Conservation (phyloP, 2,888 invertebrate genomes). For the Carterocephalus palaemon region DNA sequence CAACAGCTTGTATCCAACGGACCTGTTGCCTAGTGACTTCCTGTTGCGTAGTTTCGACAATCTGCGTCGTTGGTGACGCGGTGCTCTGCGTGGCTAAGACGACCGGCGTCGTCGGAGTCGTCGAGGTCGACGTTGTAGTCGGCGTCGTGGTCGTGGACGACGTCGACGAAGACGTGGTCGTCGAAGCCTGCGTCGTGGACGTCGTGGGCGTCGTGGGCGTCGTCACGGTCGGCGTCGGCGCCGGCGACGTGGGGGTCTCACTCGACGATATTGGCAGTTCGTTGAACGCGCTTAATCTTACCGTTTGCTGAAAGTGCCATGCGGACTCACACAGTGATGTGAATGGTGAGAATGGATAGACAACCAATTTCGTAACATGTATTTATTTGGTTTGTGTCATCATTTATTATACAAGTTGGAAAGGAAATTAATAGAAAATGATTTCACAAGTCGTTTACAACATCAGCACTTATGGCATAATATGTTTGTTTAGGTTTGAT, state of each 20-base stretch:
- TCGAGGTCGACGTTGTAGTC: conserved; percentile 33
- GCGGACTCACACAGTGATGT: conserved; percentile 74
- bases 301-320: conserved; percentile 78
- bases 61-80: conserved; percentile 48
- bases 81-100: conserved; percentile 42
- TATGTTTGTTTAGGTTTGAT: too few species aligned
- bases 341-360: conserved; percentile 51
- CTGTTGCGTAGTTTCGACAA: conserved; percentile 54
- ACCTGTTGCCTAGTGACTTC: conserved; percentile 54
- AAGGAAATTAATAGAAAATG: too few species aligned
- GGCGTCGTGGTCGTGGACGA: conserved; percentile 34
- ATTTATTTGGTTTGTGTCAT: too few species aligned
- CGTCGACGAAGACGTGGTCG: conserved; percentile 41
- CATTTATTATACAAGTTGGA: too few species aligned
- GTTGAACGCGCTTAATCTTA: conserved; percentile 71
- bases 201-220: conserved; percentile 37
- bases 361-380: conserved; percentile 37
- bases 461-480: too few species aligned
- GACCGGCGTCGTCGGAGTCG: conserved; percentile 33
- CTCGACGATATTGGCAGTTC: conserved; percentile 59
- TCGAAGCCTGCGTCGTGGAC: conserved; percentile 39
- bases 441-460: too few species aligned
- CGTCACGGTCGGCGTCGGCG: conserved; percentile 36
- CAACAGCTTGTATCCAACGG: conserved; percentile 14
- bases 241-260: conserved; percentile 45